Evolutionary conservation across 2,797 vertebrate genomes (phyloP), one percentile per base, ranked within the genome.

Genomic region (Microchirus variegatus): DNA sequence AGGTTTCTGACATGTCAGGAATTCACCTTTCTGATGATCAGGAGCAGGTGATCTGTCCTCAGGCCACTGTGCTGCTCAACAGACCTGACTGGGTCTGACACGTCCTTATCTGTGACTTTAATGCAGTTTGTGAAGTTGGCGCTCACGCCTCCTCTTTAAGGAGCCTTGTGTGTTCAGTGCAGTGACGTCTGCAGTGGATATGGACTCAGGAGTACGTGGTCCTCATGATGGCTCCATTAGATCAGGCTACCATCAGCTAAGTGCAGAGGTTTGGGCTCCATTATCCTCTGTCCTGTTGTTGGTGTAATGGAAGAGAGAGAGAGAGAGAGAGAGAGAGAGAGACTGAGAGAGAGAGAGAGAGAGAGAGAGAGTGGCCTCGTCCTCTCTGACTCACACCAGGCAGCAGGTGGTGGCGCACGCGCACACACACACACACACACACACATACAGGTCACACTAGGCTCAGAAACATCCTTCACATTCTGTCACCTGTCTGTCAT

Each of bases 321-420:
- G n/a, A n/a, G n/a, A n/a, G n/a, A n/a, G n/a, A n/a, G n/a, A n/a
- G n/a, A n/a, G n/a, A n/a, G n/a, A n/a, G n/a, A n/a, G n/a, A n/a
- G n/a, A n/a, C n/a, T n/a, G n/a, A n/a, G n/a, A n/a, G n/a, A n/a
- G n/a, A n/a, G n/a, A n/a, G n/a, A n/a, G n/a, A n/a, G n/a, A n/a
- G n/a, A n/a, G n/a, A n/a, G n/a, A n/a, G 11, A 53, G 56, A 17
- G 51, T 69, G 55, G 19, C 48, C 41, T 78, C n/a, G n/a, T n/a
- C 45, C 61, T 59, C 63, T 65, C 53, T 53, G 56, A 72, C 66
- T 62, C 64, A 57, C 52, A 65, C 51, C 47, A 40, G 38, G 46
- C 53, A 64, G 72, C 77, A 84, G 70, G 75, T 83, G 67, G 70
- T 63, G 58, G 54, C 60, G 41, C 47, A 12, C 54, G 38, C 49